Base-by-base conservation (phyloP, 2,113 vertebrate species). In the Onychorhynchus coronatus region DNA sequence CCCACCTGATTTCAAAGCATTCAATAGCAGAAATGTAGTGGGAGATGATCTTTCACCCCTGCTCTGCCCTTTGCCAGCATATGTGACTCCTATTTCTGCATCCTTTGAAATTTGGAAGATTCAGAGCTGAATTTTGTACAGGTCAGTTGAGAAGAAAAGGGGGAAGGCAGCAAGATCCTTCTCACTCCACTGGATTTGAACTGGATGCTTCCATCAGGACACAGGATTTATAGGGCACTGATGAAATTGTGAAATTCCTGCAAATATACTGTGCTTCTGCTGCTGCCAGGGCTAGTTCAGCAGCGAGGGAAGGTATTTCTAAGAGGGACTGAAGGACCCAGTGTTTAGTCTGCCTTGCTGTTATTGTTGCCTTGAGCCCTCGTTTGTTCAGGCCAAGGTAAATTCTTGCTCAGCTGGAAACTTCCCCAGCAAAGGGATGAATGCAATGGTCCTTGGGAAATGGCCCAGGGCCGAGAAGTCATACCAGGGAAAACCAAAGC, bases 391-490 rank as follows among this genome's bases (percentile, higher is more conserved):
- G 80, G 66, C 76, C 68, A 92, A 94, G 93, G 92, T 93, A 91
- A 91, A 93, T 95, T 96, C 92, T 87, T 91, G 88, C 84, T 92
- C 89, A 88, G 93, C 46, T 95, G 93, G 93, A 96, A 96, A 89
- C 71, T 68, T 95, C 89, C 83, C 65, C 83, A 75, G 85, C 73
- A 53, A 94, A 92, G 20, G 41, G 58, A 91, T 95, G 91, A 92
- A 87, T 78, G 68, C 88, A 68, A 0, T 6, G 46, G 59, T 81
- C 85, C 93, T 84, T 94, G 85, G 92, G 90, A 95, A 96, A 86
- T 72, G 76, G 91, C 92, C 84, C 79, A 83, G 85, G 79, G 88
- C 95, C 27, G 35, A 93, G 63, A 59, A 93, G 41, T 74, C 21
- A 0, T 16, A 91, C 50, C 41, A 35, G 76, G 90, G 49, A 68